Percentiles rank a stretch among this genome's conserved stretches.
phyloP scores from a whole-genome alignment of 2,797 vertebrate species.

The Sebastes elongatus region DNA sequence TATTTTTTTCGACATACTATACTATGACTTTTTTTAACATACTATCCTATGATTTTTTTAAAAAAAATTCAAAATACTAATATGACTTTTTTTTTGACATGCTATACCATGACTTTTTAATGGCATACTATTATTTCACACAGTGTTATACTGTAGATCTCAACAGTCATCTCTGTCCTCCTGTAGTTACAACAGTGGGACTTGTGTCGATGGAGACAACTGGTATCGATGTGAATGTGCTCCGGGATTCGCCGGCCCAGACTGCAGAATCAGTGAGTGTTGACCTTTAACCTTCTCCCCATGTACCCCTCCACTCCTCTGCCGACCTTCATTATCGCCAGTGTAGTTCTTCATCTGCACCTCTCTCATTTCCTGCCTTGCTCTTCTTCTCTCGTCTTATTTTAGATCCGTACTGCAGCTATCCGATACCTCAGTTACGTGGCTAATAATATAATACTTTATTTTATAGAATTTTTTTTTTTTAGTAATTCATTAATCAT shows the following conservation, averaged over 20 bases:
- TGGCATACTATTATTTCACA: too few relatives aligned
- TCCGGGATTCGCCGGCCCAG: conserved; percentile 90
- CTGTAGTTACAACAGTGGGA: conserved; percentile 90
- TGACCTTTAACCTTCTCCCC: neutral
- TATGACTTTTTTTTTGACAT: too few relatives aligned
- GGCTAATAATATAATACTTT: too few relatives aligned
- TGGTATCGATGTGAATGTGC: conserved; percentile 95
- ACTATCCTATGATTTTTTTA: neutral
- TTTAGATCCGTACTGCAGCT: too few relatives aligned
- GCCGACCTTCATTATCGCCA: neutral
- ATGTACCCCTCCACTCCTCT: neutral
- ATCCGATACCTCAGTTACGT: too few relatives aligned
- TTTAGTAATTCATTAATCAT: too few relatives aligned
- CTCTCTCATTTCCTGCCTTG: neutral
- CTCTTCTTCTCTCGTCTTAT: neutral
- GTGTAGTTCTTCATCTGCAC: neutral
- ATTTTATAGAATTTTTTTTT: too few relatives aligned
- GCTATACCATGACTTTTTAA: too few relatives aligned
- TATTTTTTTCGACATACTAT: too few relatives aligned
- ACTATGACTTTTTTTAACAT: neutral
- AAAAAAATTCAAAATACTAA: too few relatives aligned
- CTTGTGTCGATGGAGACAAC: conserved; percentile 93
- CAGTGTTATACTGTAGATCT: neutral
- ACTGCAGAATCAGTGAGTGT: conserved; percentile 95
- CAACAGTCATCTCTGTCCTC: neutral